Base-by-base conservation (phyloP, 2,888 invertebrate species). In the Mimas tiliae region DNA sequence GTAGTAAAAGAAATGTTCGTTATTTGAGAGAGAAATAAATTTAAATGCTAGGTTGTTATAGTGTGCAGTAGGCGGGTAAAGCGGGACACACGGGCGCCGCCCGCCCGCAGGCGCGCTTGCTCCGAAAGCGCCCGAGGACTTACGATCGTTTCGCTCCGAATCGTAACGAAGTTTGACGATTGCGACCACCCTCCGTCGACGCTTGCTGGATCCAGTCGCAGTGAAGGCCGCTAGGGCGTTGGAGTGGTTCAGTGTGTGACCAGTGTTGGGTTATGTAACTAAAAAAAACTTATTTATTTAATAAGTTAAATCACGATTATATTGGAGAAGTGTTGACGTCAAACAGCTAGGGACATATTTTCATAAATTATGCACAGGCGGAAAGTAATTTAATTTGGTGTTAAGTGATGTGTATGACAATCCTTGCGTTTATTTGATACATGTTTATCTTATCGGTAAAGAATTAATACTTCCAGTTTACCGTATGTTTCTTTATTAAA, bases 161-260 rank as follows among this genome's bases (percentile, higher is more conserved):
- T 84, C 87, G 83, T 89, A 91, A 89, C 93, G 93, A 91, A 91
- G 91, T 90, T 90, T 84, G 90, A 87, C 91, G 90, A 91, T 87
- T 87, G 85, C 89, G 78, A 85, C 88, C 90, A 84, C 89, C 92
- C 91, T 86, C 85, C 87, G 88, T 82, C 87, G 90, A 88, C 89
- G 90, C 91, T 90, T 87, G 90, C 86, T 87, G 86, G 86, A 82
- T 82, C 87, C 92, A 93, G 93, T 93, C 91, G 90, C 90, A 88
- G 90, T 88, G 88, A 86, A 85, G 82, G 88, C 91, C 91, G 90
- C 89, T 89, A 77, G 90, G 91, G 90, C 90, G 93, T 89, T 87
- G 88, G 88, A 88, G 85, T 87, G 88, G 85, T 85, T 88, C 88
- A 78, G 82, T 83, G 87, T 83, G 82, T 83, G 80, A 81, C 82